Base-by-base conservation (phyloP, 2,797 vertebrate genomes). In the Lepilemur septentrionalis region DNA sequence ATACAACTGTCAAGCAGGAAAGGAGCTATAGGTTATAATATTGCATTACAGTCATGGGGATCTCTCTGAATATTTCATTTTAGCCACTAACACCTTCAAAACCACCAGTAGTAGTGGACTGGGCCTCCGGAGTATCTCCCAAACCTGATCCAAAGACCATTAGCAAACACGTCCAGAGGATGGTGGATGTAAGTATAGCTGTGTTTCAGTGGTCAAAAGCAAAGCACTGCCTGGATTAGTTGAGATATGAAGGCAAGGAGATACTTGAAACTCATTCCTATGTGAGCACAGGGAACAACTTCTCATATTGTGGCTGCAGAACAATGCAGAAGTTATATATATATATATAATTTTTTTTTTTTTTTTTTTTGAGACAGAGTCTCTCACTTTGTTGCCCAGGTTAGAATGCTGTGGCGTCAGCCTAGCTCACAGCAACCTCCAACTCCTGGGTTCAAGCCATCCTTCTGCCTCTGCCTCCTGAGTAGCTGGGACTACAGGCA, bases 111-210 rank as follows among this genome's bases (percentile, higher is more conserved):
- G 99, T 99, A 96, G 99, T 99, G 98, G 99, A 99, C 98, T 99
- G 99, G 99, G 99, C 99, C 69, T 99, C 99, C n/a, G 99, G 99
- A 95, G 99, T 99, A 72, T 98, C 99, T 92, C 99, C 99, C 69
- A 99, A 99, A 98, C 99, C 99, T 0, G 99, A 99, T 96, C 99
- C 99, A 50, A 99, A 99, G 98, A 99, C 99, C 80, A 99, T 99
- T 98, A 99, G 99, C 98, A 99, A 99, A 97, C 99, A 99, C 0
- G 99, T 99, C 94, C 99, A 99, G 98, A 99, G 99, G 97, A 99
- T 99, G 99, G 99, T 99, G 97, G 99, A 99, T 89, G 99, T 99
- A 98, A 99, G 99, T 99, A 97, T 73, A 72, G 50, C 8, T 83
- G 20, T 28, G 22, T 78, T 69, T 61, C 32, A 7, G 55, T 13